Conservation (phyloP, 30 jellyfish, hydroid and myxozoan species). For the Phacellophora camtschatica region DNA sequence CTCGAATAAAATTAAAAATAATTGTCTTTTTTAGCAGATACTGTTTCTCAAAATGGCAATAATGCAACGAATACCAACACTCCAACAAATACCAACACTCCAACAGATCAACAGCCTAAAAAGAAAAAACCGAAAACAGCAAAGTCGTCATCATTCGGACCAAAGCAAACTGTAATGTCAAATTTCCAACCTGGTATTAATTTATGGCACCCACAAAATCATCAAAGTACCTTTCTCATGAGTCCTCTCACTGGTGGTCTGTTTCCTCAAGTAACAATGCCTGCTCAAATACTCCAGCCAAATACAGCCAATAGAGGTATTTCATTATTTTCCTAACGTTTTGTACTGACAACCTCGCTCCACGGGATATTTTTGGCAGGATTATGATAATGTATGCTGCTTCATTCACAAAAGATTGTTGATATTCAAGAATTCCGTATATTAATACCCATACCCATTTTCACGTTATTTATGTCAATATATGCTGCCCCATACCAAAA, state of each 20-base stretch:
- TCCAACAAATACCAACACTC: neutral
- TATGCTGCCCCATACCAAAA: no score
- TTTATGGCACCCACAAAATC: conserved; percentile 27
- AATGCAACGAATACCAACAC: neutral
- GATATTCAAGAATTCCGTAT: no score
- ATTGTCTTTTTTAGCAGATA: no score
- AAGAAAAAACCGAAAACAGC: neutral
- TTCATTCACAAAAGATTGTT: no score
- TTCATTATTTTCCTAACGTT: no score
- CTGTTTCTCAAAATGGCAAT: no score
- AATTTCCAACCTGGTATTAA: conserved; percentile 22
- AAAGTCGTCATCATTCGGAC: conserved; percentile 1
- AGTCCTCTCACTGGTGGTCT: conserved; percentile 49
- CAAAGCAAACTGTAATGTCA: conserved; percentile 7
- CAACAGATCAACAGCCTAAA: neutral
- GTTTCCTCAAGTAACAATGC: conserved; percentile 52
- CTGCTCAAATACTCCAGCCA: conserved; percentile 35
- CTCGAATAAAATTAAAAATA: no score
- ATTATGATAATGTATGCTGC: no score
- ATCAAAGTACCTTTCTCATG: conserved; percentile 42
- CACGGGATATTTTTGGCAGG: no score
- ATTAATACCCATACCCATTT: no score
- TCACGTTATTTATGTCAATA: no score
- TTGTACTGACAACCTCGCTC: no score
- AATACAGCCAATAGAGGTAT: conserved; percentile 2